Conservation (phyloP, 30 jellyfish, hydroid and myxozoan species). For the Pseudorhiza aurosa region DNA sequence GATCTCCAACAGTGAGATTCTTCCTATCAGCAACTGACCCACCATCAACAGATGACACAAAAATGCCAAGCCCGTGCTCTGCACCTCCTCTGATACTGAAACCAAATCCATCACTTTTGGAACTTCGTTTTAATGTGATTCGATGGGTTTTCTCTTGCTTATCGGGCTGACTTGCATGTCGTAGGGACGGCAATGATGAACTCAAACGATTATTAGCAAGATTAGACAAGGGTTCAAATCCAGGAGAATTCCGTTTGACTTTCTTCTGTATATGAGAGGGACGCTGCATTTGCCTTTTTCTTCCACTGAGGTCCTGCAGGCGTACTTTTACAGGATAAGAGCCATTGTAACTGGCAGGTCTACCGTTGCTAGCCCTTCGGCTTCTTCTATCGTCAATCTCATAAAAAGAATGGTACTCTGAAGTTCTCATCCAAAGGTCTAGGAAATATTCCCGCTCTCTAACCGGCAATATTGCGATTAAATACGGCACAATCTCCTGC, state of each 20-base stretch:
- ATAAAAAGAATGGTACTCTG: conserved; percentile 47
- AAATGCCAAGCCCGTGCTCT: conserved; percentile 93
- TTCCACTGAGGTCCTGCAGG: background rate
- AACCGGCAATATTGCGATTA: conserved; percentile 44
- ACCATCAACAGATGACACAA: conserved; percentile 66
- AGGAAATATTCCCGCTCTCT: conserved; percentile 72
- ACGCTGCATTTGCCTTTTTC: background rate
- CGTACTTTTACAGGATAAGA: conserved; percentile 18
- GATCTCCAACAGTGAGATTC: conserved; percentile 84
- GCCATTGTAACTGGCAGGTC: background rate
- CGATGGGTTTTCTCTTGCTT: conserved; percentile 28
- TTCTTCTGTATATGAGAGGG: background rate
- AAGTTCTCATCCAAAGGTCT: conserved; percentile 72
- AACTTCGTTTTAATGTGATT: conserved; percentile 14
- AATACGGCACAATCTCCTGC: conserved; percentile 70
- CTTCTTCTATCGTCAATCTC: background rate
- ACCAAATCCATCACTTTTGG: conserved; percentile 77
- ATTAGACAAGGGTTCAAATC: conserved; percentile 3
- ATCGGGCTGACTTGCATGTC: conserved; percentile 4
- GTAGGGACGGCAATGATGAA: conserved; percentile 12
- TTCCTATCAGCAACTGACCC: conserved; percentile 81
- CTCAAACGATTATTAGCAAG: conserved; percentile 26
- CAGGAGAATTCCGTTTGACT: background rate
- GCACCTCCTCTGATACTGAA: conserved; percentile 95
- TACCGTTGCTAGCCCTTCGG: background rate